These are phyloP conservation scores for Vombatus ursinus DNA, from an alignment of 2,113 vertebrate genomes.

Conservation along the genomic window DNA sequence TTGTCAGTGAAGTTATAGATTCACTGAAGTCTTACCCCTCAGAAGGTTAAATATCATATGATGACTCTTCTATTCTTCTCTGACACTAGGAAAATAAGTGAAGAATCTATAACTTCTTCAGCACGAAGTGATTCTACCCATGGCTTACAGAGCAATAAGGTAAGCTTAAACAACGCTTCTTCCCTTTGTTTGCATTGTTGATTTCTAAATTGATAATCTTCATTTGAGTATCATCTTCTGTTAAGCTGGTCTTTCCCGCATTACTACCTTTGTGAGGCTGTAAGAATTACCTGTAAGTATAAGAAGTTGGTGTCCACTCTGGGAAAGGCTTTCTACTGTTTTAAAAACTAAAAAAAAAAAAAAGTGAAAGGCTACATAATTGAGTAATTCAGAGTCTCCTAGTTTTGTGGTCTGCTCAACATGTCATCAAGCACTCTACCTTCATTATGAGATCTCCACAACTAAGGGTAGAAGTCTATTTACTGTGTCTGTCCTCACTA, in stretches of 20 bases:
- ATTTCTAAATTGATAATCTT: background rate
- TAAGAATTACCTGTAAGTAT: background rate
- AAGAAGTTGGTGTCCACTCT: background rate
- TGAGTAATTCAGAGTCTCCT: background rate
- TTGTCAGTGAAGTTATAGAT: background rate
- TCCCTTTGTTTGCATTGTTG: background rate
- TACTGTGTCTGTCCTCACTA: background rate
- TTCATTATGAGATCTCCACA: background rate
- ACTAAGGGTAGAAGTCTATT: background rate
- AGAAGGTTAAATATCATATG: background rate
- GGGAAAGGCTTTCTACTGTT: background rate
- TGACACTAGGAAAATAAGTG: constrained; percentile 61
- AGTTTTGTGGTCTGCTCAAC: background rate
- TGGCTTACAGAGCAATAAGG: constrained; percentile 73
- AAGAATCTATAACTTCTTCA: constrained; percentile 71
- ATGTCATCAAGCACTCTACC: background rate
- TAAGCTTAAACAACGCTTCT: constrained; percentile 19
- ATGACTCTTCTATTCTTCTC: constrained; percentile 16
- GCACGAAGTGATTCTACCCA: constrained; percentile 66
- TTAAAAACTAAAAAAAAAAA: background rate
- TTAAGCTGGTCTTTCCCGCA: background rate
- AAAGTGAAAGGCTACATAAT: background rate
- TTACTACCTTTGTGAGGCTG: background rate
- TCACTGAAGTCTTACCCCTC: background rate
- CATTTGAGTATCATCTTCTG: background rate